Conservation (phyloP, 2,888 invertebrate species). For the Halocaridina rubra region DNA sequence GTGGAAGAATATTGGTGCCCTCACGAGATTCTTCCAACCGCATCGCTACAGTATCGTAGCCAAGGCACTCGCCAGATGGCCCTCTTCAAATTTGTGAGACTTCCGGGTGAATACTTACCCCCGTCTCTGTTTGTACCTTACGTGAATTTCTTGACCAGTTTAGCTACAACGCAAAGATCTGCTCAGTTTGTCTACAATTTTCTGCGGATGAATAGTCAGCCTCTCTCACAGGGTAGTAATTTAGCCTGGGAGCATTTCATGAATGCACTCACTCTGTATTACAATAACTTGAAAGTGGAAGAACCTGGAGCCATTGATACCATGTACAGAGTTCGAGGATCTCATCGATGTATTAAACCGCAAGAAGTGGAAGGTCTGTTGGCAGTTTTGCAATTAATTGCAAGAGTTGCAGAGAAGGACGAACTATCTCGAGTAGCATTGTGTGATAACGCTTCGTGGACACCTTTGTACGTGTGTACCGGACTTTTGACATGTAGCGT, state of each 20-base stretch:
- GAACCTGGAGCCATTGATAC: constrained; percentile 75
- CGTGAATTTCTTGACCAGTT: constrained; percentile 84
- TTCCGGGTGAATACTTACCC: constrained; percentile 87
- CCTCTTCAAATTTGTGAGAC: constrained; percentile 89
- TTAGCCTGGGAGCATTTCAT: constrained; percentile 90
- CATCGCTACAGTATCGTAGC: constrained; percentile 43
- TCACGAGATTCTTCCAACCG: constrained; percentile 43
- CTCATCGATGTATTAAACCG: constrained; percentile 77
- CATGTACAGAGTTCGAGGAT: constrained; percentile 68
- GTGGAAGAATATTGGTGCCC: constrained; percentile 83
- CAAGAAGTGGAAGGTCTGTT: constrained; percentile 87
- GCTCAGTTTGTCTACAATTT: constrained; percentile 70
- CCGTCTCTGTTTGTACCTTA: constrained; percentile 87
- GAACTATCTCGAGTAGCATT: constrained; percentile 73
- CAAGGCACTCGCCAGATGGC: constrained; percentile 74
- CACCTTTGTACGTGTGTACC: constrained; percentile 82
- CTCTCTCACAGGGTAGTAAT: constrained; percentile 66
- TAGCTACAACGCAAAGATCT: constrained; percentile 76
- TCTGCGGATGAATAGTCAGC: constrained; percentile 55
- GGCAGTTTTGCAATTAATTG: constrained; percentile 82
- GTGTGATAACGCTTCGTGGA: constrained; percentile 87
- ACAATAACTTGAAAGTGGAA: constrained; percentile 71
- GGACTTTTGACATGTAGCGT: constrained; percentile 89
- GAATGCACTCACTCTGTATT: constrained; percentile 76
- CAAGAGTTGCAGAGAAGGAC: constrained; percentile 73